Evolutionary conservation across 2,888 invertebrate species (phyloP).

Genomic region (Drosophila barbarae): DNA sequence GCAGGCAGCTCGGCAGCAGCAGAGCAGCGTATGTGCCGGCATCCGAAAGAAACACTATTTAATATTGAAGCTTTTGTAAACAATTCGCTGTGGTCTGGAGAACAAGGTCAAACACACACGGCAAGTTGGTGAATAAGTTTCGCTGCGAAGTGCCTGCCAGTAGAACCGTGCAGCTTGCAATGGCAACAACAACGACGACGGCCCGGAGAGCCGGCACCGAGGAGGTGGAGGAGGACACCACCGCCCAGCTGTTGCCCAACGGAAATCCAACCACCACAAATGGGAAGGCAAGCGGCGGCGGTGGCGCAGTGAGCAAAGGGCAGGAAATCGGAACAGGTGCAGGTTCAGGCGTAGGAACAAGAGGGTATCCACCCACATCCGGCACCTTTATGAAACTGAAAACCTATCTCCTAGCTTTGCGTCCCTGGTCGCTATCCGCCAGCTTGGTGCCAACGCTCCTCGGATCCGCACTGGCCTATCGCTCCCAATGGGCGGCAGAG

Average conservation of each 20-base stretch:
- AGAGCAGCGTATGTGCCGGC: conserved; percentile 42
- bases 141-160: conserved; percentile 24
- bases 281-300: conserved; percentile 12
- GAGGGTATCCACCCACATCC: conserved; percentile 43
- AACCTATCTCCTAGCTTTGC: conserved; percentile 91
- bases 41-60: conserved; percentile 29
- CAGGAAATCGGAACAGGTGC: conserved; percentile 7
- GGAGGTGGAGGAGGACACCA: conserved; percentile 32
- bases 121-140: conserved; percentile 46
- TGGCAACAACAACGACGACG: conserved; percentile 59
- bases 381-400: conserved; percentile 90
- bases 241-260: conserved; percentile 50
- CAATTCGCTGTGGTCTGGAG: conserved; percentile 45
- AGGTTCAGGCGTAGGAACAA: conserved; percentile 14
- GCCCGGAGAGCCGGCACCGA: conserved; percentile 17
- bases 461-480: conserved; percentile 93
- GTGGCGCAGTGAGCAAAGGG: conserved; percentile 26
- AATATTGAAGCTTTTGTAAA: conserved; percentile 70
- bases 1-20: conserved; percentile 19
- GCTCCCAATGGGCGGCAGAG: conserved; percentile 86
- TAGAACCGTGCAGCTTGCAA: conserved; percentile 42
- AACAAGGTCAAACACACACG: conserved; percentile 31
- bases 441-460: conserved; percentile 94
- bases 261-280: conserved; percentile 46
- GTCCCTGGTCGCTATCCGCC: conserved; percentile 96